Evolutionary conservation across 1,140 invertebrate genomes (phyloP).

Genomic region (Aphidius ervi): DNA sequence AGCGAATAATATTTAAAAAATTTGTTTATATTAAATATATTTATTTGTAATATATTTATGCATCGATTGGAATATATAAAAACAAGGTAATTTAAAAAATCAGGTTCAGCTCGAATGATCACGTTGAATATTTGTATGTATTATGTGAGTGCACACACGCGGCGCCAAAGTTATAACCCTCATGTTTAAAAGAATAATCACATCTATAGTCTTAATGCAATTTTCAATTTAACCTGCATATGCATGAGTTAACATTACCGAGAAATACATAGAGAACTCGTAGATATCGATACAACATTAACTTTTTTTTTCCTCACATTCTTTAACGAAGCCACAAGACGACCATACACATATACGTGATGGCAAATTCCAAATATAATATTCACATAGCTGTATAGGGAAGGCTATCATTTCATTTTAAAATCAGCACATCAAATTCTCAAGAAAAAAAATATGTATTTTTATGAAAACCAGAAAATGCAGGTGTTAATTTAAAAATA

Average conservation of each 20-base stretch:
- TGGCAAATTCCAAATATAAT: no score
- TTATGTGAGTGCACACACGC: not conserved
- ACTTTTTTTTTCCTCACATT: not conserved
- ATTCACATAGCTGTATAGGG: no score
- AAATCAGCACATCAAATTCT: no score
- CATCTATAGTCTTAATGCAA: slow-evolving; percentile 1
- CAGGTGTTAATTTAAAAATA: slow-evolving; percentile 14
- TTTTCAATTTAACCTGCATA: not conserved
- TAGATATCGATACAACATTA: not conserved
- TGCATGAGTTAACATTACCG: not conserved
- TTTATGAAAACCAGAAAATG: not conserved
- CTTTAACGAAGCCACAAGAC: no score
- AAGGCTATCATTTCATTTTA: no score
- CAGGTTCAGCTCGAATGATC: not conserved
- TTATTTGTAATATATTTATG: not conserved
- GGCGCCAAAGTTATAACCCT: slow-evolving; percentile 6
- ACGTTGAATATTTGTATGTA: not conserved
- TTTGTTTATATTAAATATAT: no score
- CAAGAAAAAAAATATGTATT: not conserved
- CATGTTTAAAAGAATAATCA: no score
- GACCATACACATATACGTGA: no score
- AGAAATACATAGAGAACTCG: not conserved
- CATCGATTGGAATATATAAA: not conserved
- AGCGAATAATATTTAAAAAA: not conserved
- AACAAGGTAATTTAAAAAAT: not conserved